These are phyloP conservation scores for Ifrita kowaldi DNA, from an alignment of 2,113 vertebrate species.

Conservation along the genomic window DNA sequence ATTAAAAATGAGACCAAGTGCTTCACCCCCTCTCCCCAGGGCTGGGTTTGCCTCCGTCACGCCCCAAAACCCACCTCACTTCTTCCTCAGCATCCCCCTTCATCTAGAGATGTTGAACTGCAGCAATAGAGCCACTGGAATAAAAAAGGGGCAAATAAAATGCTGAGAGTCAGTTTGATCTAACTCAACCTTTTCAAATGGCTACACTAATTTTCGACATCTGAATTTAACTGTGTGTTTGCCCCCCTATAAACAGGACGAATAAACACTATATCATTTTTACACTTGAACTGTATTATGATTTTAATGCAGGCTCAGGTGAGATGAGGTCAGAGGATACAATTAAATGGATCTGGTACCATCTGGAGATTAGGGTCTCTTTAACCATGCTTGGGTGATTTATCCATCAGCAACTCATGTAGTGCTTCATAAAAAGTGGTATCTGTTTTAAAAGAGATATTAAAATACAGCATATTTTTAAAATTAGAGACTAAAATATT, in stretches of 20 bases:
- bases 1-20: neutral
- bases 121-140: conserved; percentile 16
- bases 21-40: neutral
- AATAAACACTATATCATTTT: conserved; percentile 99
- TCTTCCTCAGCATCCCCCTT: conserved; percentile 8
- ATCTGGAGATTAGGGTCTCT: conserved; percentile 92
- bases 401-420: conserved; percentile 96
- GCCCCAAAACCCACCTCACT: neutral
- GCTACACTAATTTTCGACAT: conserved; percentile 74
- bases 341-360: conserved; percentile 96
- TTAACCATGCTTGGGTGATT: conserved; percentile 99
- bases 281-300: conserved; percentile 97
- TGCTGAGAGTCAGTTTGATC: conserved; percentile 60
- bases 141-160: conserved; percentile 62
- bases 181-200: conserved; percentile 79
- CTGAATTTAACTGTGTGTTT: conserved; percentile 84
- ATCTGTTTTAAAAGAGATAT: conserved; percentile 90
- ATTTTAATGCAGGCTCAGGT: conserved; percentile 96
- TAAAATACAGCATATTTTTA: conserved; percentile 90
- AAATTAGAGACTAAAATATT: conserved; percentile 89
- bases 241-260: conserved; percentile 92
- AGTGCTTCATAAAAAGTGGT: conserved; percentile 96
- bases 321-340: conserved; percentile 94
- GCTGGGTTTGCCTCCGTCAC: neutral
- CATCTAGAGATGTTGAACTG: neutral